These are phyloP conservation scores for Xenotilapia caudafasciata DNA, from an alignment of 2,113 vertebrate species.

Conservation along the genomic window DNA sequence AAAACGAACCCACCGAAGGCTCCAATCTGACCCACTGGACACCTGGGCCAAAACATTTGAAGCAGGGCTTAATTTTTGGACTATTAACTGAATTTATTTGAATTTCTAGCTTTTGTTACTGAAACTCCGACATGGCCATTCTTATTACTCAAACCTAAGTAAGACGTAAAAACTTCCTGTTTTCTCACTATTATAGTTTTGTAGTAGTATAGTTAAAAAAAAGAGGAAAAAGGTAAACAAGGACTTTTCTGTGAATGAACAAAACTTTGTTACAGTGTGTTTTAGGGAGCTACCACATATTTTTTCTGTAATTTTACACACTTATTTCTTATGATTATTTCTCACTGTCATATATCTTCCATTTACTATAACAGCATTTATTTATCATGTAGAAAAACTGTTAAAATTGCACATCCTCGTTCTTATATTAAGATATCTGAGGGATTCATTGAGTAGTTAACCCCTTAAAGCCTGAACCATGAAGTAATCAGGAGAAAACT, in stretches of 20 bases:
- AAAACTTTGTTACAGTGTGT: background rate
- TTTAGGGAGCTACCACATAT: background rate
- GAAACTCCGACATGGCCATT: accelerated
- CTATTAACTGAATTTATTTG: background rate
- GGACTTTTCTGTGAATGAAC: background rate
- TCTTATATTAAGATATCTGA: background rate
- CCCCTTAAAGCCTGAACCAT: background rate
- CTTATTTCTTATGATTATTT: background rate
- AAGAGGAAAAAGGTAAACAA: background rate
- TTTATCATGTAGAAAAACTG: background rate
- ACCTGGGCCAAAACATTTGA: background rate
- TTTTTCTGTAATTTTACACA: background rate
- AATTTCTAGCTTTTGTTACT: background rate
- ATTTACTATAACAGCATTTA: background rate
- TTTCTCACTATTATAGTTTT: background rate
- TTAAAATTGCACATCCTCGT: background rate
- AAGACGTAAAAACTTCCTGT: background rate
- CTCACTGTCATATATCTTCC: background rate
- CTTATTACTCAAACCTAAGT: background rate
- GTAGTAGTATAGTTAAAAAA: background rate
- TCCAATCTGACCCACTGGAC: background rate
- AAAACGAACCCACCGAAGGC: background rate
- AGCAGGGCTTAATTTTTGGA: background rate
- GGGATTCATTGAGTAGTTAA: background rate
- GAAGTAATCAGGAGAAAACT: background rate